Base-by-base conservation (phyloP, 2,113 vertebrate genomes). In the Addax nasomaculatus region DNA sequence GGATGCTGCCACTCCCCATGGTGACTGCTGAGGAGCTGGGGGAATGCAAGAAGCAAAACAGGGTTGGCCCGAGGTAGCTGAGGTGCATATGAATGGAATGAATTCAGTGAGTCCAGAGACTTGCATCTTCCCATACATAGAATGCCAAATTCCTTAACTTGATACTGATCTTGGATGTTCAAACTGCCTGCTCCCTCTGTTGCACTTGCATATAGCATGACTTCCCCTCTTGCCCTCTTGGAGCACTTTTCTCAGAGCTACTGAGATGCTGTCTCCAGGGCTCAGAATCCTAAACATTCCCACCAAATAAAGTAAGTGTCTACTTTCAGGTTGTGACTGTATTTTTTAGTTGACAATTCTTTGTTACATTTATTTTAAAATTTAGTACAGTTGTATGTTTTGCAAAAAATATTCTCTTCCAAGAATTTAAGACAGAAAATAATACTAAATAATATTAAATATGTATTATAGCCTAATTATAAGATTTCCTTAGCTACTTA, bases 341-440 rank as follows among this genome's bases (percentile, higher is more conserved):
- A 36, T 21, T 23, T 70, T 39, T 73, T 73, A 73, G 67, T 39
- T 73, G n/a, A 73, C n/a, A 39, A 1, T 95, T 83, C n/a, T 47
- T 79, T 60, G 6, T 79, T 87, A 21, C 11, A 88, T 80, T 96
- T 96, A 81, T 85, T 94, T 89, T 67, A 85, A 97, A 97, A 53
- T 43, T 97, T 64, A 81, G 25, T 91, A 7, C 9, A 88, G 1
- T 88, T 67, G 1, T 8, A 21, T 92, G 27, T 92, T 89, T 39
- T 78, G n/a, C 51, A 95, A 93, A 91, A 91, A 85, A 81, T 92
- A 16, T 83, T 89, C 19, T 58, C 53, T 58, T 90, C 7, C 29
- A 90, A 49, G 27, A 64, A 55, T 95, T 94, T 95, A 39, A 90
- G 73, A 62, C 39, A 95, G 67, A 90, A 95, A 96, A 60, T 78